Evolutionary conservation across 2,797 vertebrate species (phyloP).

Genomic region (Dromococcyx pavoninus): DNA sequence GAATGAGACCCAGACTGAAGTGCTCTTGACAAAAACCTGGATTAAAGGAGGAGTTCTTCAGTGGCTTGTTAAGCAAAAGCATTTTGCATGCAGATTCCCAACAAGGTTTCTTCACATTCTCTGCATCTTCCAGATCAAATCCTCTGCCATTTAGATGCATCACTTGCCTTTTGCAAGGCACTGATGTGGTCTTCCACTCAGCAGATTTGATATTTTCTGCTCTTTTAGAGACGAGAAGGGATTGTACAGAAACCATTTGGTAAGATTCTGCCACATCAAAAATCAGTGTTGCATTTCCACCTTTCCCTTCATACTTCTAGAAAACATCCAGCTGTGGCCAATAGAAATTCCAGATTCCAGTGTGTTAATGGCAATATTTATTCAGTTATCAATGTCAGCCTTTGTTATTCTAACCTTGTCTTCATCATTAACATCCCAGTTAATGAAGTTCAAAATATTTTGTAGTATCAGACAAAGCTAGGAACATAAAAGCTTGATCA

Average conservation of each 20-base stretch:
- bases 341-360: not conserved
- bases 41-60: not conserved
- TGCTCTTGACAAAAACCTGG: not conserved
- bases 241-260: not conserved
- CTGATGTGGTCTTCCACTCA: not conserved
- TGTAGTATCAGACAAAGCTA: not conserved
- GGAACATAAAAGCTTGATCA: conserved; percentile 3
- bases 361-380: conserved; percentile 41
- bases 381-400: conserved; percentile 6
- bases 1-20: not conserved
- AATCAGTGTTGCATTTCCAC: not conserved
- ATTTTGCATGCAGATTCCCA: not conserved
- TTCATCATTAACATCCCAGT: not conserved
- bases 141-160: not conserved
- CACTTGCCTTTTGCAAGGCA: not conserved
- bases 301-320: not conserved
- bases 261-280: not conserved
- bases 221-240: not conserved
- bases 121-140: not conserved
- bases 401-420: conserved; percentile 37
- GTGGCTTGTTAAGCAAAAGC: not conserved
- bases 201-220: not conserved
- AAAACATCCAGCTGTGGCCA: not conserved
- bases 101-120: not conserved
- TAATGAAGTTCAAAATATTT: not conserved